Base-by-base conservation (phyloP, 2,113 vertebrate species). In the Pipra filicauda region DNA sequence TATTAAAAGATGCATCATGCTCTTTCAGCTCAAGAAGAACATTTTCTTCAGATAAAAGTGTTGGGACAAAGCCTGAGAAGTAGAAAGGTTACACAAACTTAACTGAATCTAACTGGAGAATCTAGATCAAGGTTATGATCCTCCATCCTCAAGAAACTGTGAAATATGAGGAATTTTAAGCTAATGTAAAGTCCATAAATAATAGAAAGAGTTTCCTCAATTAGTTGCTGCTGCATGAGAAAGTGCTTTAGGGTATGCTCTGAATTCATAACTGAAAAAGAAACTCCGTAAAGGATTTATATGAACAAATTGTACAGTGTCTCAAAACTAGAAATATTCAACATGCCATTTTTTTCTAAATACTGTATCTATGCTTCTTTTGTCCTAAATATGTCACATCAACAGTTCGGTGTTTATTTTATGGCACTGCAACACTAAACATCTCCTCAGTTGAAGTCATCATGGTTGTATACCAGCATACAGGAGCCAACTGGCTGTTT, bases 301-400 rank as follows among this genome's bases (percentile, higher is more conserved):
- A 37, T n/a, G 76, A 94, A 89, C 85, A 95, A 96, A 97, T 55
- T 65, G 37, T 54, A 91, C 41, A 37, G 24, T 54, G 23, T 82
- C 52, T 95, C 58, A 76, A 91, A 89, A 30, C 31, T 51, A 79
- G 87, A 96, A 89, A 87, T 85, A 91, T 71, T 93, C 72, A 76
- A 57, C 27, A 70, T 58, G 57, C 3, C 2, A 17, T 54, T 64
- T 92, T 89, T 78, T 65, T 27, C 27, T 83, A 66, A 80, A 74
- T 91, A 26, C 51, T 28, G 12, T 81, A 59, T 86, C 23, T 55
- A 71, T 91, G 75, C 46, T 70, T 88, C 82, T 91, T 92, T 96
- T 95, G 93, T 95, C 94, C 93, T 91, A 93, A 94, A 95, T 96
- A 92, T 72, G 84, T 94, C 91, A 95, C 62, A 49, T 85, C 83